Evolutionary conservation across 1,140 invertebrate species (phyloP), one percentile per base, ranked within the genome.

Genomic region (Macrostomum lignano): DNA sequence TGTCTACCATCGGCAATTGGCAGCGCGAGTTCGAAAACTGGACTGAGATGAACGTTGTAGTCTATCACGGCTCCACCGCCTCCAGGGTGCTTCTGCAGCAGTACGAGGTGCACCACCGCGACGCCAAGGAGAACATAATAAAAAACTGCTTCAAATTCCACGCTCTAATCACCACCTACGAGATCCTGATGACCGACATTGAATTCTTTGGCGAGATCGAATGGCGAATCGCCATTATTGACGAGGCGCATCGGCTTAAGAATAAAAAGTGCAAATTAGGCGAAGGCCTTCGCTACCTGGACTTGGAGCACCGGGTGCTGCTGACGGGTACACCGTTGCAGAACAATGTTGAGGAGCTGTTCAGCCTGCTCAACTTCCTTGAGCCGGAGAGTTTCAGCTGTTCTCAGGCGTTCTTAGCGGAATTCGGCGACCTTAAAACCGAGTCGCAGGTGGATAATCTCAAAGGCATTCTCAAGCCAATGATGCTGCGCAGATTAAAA

Each of bases 1-100:
- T 98, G 2, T 96, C 86, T 0, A 98, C 91, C 1, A 84, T 98
- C 45, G 84, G 81, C n/a, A 98, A 98, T 66, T 98, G 91, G 91
- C 84, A 94, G 58, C 62, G 91, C 48, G 91, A 98, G 65, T 94
- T 98, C 59, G 91, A 98, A 64, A 73, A 73, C 7, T 98, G 91
- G 91, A 96, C 91, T 9, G 81, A 96, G 46, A 73, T 96, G 65
- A 98, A 98, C 62, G 78, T 86, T 9, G 72, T 98, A 31, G 82
- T 93, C 13, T 98, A 96, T 59, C 88, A 98, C 58, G 88, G 88
- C 45, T 51, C 49, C 41, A 69, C 63, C 39, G 70, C 77, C 23
- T 91, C 82, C 61, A 69, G 88, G 48, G 82, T 81, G 48, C 93
- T 96, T 75, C 65, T 96, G 21, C 77, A 88, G 55, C 79, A 96